Percentiles rank a stretch among this genome's conserved stretches.
Evolutionary conservation across 2,888 invertebrate genomes (phyloP).

Genomic region (Bimastos eiseni): DNA sequence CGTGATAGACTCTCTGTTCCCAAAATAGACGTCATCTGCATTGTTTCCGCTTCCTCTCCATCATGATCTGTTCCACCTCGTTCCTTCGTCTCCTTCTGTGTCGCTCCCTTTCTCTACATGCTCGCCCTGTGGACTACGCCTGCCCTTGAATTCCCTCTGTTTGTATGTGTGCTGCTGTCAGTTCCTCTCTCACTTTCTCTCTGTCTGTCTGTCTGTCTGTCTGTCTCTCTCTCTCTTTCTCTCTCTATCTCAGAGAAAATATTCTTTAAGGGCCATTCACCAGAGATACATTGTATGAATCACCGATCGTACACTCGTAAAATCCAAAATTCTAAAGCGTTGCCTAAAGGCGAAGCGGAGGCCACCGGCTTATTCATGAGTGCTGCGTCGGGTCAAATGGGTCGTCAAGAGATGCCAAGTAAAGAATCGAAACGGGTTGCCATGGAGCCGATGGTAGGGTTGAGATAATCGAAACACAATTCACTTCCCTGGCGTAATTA

Average conservation of each 20-base stretch:
- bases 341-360: too few species aligned
- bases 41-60: too few species aligned
- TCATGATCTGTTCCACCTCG: neutral
- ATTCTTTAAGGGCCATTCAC: too few species aligned
- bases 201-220: neutral
- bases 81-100: neutral
- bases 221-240: neutral
- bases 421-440: too few species aligned
- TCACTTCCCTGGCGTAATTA: conserved; percentile 1
- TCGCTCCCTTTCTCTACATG: neutral
- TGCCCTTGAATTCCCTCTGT: neutral
- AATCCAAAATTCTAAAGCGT: too few species aligned
- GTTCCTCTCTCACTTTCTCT: neutral
- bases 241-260: neutral
- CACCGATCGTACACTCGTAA: neutral
- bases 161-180: neutral
- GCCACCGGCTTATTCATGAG: too few species aligned
- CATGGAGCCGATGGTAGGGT: neutral
- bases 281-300: neutral
- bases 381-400: too few species aligned
- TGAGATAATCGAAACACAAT: neutral
- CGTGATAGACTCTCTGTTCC: too few species aligned
- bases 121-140: too few species aligned
- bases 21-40: too few species aligned
- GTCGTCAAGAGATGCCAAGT: too few species aligned